phyloP scores from a whole-genome alignment of 1,140 invertebrate genomes.

The Ericerus pela region DNA sequence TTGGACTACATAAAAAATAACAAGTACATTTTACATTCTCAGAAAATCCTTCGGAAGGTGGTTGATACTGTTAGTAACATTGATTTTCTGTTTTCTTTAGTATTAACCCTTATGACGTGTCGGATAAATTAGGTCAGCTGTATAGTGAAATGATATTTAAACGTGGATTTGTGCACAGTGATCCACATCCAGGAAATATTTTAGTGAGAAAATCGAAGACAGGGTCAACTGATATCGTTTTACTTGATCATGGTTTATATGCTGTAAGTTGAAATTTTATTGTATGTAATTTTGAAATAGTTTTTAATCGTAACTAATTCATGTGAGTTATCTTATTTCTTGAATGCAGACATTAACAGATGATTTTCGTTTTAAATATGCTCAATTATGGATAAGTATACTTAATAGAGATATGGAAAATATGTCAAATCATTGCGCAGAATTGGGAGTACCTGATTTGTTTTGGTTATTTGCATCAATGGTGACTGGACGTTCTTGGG shows the following conservation, averaged over 20 bases:
- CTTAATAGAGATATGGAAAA: constrained; percentile 61
- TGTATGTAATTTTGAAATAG: background rate
- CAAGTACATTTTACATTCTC: no score
- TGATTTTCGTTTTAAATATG: constrained; percentile 80
- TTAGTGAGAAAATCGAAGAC: constrained; percentile 53
- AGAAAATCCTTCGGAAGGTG: no score
- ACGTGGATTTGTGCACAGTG: constrained; percentile 91
- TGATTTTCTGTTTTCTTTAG: constrained; percentile 27
- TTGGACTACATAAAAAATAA: constrained; percentile 61
- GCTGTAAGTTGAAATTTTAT: constrained; percentile 46
- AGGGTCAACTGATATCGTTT: constrained; percentile 54
- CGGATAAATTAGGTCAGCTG: constrained; percentile 69
- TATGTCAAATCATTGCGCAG: constrained; percentile 58
- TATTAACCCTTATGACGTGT: constrained; percentile 67
- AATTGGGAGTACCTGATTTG: constrained; percentile 71
- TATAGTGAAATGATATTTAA: constrained; percentile 99
- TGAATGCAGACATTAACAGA: constrained; percentile 59
- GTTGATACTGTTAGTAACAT: background rate
- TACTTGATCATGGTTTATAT: constrained; percentile 96
- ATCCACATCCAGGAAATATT: constrained; percentile 98
- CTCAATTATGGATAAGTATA: constrained; percentile 85
- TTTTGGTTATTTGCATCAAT: constrained; percentile 88
- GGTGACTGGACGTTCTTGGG: constrained; percentile 86
- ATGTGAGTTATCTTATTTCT: no score
- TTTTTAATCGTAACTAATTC: background rate